Evolutionary conservation across 2,888 invertebrate genomes (phyloP), one percentile per base, ranked within the genome.

Genomic region (Synergus japonicus): DNA sequence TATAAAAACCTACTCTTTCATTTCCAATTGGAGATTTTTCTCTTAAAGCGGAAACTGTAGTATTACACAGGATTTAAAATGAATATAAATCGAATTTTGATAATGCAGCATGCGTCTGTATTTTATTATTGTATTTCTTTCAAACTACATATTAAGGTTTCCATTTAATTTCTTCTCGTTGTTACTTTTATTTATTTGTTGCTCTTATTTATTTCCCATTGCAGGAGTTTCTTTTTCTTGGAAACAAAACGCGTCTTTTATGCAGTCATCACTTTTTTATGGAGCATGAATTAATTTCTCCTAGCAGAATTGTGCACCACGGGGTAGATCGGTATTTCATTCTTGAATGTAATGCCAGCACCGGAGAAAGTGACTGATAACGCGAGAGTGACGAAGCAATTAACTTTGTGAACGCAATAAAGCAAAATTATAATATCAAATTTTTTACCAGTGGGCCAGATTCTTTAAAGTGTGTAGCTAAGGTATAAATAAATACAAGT

Each of bases 281-380:
- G 54, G 37, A 54, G 13, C 9, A 37, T 37, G 73, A 73, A 73
- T 58, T 67, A 79, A 78, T 63, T 73, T 43, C 43, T 63, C 49
- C 54, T 64, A 64, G 13, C 44, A 73, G 78, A 73, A 54, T 37
- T 22, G 49, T 73, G 54, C 54, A 54, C 29, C 49, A 15, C n/a
- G 9, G 46, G 46, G n/a, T 37, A 41, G 37, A 73, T 73, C 54
- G 37, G 54, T 41, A 54, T 82, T 83, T 83, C 78, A 81, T 63
- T 80, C 81, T 79, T 60, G 66, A 46, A 18, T 78, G 64, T 64
- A 60, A 54, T 76, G 69, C 79, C 76, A 78, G 76, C 66, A 79
- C 69, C 18, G 54, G 43, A 46, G 64, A 65, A 65, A 66, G 83
- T 85, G 85, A 86, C 82, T 79, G 82, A 86, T 86, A 83, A 78